Base-by-base conservation (phyloP, 2,113 vertebrate genomes). In the Atractosteus spatula region DNA sequence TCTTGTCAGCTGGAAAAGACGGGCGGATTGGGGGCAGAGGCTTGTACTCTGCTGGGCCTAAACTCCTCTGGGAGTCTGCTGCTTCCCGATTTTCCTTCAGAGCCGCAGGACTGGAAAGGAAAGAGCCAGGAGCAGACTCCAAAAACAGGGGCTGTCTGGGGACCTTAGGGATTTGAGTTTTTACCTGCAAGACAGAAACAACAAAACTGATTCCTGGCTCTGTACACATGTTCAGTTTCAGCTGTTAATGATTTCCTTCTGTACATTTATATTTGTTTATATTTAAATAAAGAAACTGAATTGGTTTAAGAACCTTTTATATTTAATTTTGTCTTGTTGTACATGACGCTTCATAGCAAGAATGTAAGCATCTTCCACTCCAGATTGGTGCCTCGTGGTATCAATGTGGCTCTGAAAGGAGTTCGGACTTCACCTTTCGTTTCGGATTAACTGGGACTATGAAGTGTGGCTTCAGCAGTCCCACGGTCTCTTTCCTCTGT, bases 401-500 rank as follows among this genome's bases (percentile, higher is more conserved):
- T 51, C 5, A 1, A 10, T 5, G 47, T 51, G 10, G 47, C 10
- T 7, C 47, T 51, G 47, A 10, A 51, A 10, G 47, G 5, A 51
- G 47, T 10, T 51, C 5, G 47, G 10, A 17, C n/a, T 73, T 69
- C 77, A 95, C 95, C 93, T 93, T 93, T 85, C 82, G 65, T 7
- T 84, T 87, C 4, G 83, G 82, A 69, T 88, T 80, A 43, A 71
- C 45, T 10, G 86, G 84, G 13, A 90, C 80, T 70, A 81, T 74
- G 56, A 92, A 54, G 0, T 70, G 84, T 11, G 69, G 74, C 70
- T 88, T 92, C 55, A 68, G 66, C 0, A 1, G 3, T 5, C 79
- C 78, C 3, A 69, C 44, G 2, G 66, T 66, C 72, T 87, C 87
- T 78, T 68, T 89, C 17, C 77, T 71, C 72, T 87, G 85, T 71